phyloP scores from a whole-genome alignment of 64 coral and sea anemone species.

The Trachythela sp. region DNA sequence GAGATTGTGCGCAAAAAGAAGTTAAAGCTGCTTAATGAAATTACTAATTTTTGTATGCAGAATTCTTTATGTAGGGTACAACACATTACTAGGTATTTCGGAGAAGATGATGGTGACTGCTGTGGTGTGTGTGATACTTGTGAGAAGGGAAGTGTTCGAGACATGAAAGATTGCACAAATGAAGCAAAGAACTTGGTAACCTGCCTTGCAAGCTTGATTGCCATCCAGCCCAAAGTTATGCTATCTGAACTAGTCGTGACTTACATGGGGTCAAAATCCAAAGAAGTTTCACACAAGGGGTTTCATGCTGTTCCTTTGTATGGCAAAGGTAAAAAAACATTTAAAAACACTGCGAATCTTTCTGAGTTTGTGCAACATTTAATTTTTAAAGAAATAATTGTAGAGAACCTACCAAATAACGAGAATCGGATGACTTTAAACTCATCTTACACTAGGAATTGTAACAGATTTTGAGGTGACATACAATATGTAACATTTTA shows the following conservation, averaged over 20 bases:
- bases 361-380: not conserved
- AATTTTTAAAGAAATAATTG: not conserved
- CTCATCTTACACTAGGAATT: not conserved
- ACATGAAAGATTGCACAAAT: not conserved
- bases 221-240: not conserved
- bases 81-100: not conserved
- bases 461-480: not conserved
- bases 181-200: not conserved
- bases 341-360: not conserved
- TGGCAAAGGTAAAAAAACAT: slow-evolving; percentile 12
- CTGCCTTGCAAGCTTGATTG: not conserved
- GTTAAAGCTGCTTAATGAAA: not conserved
- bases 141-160: not conserved
- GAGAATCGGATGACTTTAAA: not conserved
- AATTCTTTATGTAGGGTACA: not conserved
- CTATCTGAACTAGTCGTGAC: not conserved
- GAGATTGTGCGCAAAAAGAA: not conserved
- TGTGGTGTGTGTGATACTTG: not conserved
- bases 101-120: not conserved
- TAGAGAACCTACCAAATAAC: not conserved
- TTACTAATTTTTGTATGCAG: not conserved
- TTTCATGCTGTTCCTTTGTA: not conserved
- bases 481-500: too few species aligned
- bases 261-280: not conserved
- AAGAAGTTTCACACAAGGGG: not conserved